phyloP scores from a whole-genome alignment of 2,797 vertebrate species.

The Lithobates pipiens region DNA sequence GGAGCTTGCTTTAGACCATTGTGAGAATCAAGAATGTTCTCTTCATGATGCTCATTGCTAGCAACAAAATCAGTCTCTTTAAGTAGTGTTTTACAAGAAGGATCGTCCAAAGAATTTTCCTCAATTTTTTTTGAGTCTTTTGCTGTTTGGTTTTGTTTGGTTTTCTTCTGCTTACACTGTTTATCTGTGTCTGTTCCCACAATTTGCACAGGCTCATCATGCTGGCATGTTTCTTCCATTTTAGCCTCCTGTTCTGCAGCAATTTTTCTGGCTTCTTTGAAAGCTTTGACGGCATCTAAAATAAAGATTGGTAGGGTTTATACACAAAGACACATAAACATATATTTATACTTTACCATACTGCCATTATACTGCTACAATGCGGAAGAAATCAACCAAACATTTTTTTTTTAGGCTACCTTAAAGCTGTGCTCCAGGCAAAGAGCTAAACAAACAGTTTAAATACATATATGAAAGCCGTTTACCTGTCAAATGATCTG shows the following conservation, averaged over 20 bases:
- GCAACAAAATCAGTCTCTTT: slow-evolving; percentile 19
- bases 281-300: slow-evolving; percentile 77
- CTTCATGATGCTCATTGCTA: slow-evolving; percentile 44
- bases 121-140: slow-evolving; percentile 54
- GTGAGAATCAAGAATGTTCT: background rate
- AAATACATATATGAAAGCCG: no score
- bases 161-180: slow-evolving; percentile 55
- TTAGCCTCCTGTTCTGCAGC: slow-evolving; percentile 50
- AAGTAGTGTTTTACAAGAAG: background rate
- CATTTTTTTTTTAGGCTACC: no score
- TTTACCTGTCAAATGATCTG: no score
- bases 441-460: no score
- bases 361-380: no score
- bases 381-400: no score
- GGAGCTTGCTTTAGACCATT: slow-evolving; percentile 33
- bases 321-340: background rate
- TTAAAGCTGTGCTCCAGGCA: no score
- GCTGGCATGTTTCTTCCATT: slow-evolving; percentile 54
- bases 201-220: slow-evolving; percentile 10
- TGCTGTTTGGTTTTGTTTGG: slow-evolving; percentile 59
- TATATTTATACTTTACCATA: background rate
- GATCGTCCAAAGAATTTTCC: slow-evolving; percentile 53
- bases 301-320: background rate
- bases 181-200: slow-evolving; percentile 38
- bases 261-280: slow-evolving; percentile 76